A percentile compares a stretch with the other conserved stretches of the same genome.
phyloP scores from a whole-genome alignment of 2,113 vertebrate species.

The Deroptyus accipitrinus region DNA sequence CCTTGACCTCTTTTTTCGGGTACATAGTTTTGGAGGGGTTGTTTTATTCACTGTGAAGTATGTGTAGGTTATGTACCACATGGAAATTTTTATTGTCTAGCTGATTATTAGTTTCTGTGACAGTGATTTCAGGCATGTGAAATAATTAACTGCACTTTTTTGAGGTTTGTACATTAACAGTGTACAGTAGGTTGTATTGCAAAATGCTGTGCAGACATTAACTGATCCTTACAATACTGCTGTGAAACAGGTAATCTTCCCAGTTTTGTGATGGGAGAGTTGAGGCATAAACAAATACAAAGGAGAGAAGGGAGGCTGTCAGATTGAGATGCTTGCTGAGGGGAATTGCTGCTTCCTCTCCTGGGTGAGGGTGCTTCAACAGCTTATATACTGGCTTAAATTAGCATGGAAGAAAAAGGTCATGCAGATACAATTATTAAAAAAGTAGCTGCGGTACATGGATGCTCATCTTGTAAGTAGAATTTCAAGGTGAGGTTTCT shows the following conservation, averaged over 20 bases:
- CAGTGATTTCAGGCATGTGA: neutral
- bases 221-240: neutral
- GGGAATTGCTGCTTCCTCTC: neutral
- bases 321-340: neutral
- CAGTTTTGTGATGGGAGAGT: neutral
- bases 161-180: neutral
- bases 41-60: neutral
- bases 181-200: neutral
- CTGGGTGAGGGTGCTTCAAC: neutral
- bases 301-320: neutral
- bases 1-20: conserved; percentile 96
- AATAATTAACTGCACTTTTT: neutral
- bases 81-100: neutral
- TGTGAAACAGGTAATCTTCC: neutral
- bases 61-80: neutral
- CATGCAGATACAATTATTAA: neutral
- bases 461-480: neutral
- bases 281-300: neutral
- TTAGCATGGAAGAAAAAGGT: neutral
- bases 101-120: neutral
- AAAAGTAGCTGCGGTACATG: neutral
- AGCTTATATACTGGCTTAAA: neutral
- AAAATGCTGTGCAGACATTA: neutral
- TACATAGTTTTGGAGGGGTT: conserved; percentile 22
- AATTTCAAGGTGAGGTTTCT: neutral